Percentiles rank a stretch among this genome's conserved stretches.
phyloP scores from a whole-genome alignment of 92 coral and sea anemone genomes.

The Epizoanthus stellaris region DNA sequence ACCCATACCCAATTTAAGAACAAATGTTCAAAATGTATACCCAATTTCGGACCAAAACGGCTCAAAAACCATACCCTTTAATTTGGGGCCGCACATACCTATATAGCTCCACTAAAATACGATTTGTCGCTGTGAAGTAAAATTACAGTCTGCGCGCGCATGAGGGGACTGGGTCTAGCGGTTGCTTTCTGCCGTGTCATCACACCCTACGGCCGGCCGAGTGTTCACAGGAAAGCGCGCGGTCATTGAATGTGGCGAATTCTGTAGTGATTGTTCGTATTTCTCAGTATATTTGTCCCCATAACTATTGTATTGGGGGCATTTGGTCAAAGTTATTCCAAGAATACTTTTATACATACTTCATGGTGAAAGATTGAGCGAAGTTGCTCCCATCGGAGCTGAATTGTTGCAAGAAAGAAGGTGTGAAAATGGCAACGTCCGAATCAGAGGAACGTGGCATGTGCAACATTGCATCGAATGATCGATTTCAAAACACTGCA shows the following conservation, averaged over 20 bases:
- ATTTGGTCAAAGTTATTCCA: background rate
- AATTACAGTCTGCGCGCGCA: too few species aligned
- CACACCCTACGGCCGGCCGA: slow-evolving; percentile 10
- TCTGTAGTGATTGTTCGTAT: background rate
- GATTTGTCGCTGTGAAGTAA: too few species aligned
- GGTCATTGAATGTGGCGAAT: background rate
- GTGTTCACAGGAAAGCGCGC: background rate
- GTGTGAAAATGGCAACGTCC: background rate
- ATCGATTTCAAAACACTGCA: background rate
- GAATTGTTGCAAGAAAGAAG: background rate
- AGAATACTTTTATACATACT: background rate
- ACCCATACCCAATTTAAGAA: too few species aligned
- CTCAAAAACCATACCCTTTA: too few species aligned
- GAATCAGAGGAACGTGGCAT: background rate
- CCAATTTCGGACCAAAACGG: too few species aligned
- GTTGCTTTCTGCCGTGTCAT: too few species aligned
- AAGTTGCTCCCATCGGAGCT: background rate
- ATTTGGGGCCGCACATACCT: too few species aligned
- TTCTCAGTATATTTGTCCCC: too few species aligned
- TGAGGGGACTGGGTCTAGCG: too few species aligned
- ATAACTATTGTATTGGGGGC: background rate
- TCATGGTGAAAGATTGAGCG: background rate
- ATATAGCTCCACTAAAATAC: too few species aligned
- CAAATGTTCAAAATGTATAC: too few species aligned
- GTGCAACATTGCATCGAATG: background rate